These are phyloP conservation scores for Eretmochelys imbricata DNA, from an alignment of 2,113 vertebrate genomes.

Conservation along the genomic window DNA sequence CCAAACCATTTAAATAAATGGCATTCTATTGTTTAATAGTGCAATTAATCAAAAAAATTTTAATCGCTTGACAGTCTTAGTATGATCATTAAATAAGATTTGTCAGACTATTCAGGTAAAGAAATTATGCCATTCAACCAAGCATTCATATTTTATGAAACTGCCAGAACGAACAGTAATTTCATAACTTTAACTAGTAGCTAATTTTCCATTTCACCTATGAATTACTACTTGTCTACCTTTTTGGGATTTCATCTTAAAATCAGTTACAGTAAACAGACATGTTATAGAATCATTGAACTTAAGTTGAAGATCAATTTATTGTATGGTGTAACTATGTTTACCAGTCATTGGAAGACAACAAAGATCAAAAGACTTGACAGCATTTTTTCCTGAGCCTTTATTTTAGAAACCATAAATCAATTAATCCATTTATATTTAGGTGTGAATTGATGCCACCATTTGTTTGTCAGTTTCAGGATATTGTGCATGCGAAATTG, in stretches of 20 bases:
- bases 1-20: too few relatives aligned
- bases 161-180: background rate
- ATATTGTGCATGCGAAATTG: background rate
- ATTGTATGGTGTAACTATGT: conserved; percentile 42
- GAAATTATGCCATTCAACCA: conserved; percentile 50
- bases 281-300: background rate
- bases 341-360: conserved; percentile 33
- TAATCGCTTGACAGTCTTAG: background rate
- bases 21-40: too few relatives aligned
- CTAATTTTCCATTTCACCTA: conserved; percentile 50
- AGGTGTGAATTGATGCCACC: background rate
- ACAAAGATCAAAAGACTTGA: conserved; percentile 37
- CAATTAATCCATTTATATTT: conserved; percentile 8
- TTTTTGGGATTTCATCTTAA: conserved; percentile 24
- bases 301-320: conserved; percentile 7
- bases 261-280: conserved; percentile 28
- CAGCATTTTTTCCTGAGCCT: conserved; percentile 28
- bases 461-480: background rate
- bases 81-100: conserved; percentile 39
- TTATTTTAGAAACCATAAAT: conserved; percentile 35
- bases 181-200: conserved; percentile 44
- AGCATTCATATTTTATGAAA: conserved; percentile 40
- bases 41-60: too few relatives aligned
- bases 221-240: conserved; percentile 28
- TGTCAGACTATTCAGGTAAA: conserved; percentile 61